Evolutionary conservation across 2,113 vertebrate genomes (phyloP), one percentile per base, ranked within the genome.

Genomic region (Aspiorhynchus laticeps): DNA sequence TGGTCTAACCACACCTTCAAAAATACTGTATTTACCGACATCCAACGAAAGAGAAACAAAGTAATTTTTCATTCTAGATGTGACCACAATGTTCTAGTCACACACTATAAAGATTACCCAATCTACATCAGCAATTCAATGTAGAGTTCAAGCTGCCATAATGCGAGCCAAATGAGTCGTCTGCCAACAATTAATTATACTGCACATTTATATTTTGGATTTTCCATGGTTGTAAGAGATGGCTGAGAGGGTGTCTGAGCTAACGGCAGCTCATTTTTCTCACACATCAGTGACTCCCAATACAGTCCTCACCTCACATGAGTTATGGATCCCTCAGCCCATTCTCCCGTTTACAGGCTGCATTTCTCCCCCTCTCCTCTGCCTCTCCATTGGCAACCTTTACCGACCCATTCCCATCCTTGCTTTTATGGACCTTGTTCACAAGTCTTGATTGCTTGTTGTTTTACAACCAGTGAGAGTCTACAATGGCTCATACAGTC

Each of bases 391-490:
- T 84, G 75, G 85, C 85, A 88, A 75, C 80, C 84, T 77, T 86
- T 59, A 17, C 87, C 1, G 71, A 80, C 69, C 69, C 21, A 26
- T 84, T 77, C 67, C 77, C 56, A 43, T 84, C 31, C 36, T 74
- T 3, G 33, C 48, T 73, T 89, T 89, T 85, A 89, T 85, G 71
- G 67, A 33, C 71, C 88, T 85, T 83, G 78, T 89, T 87, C 78
- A 26, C 86, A 75, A 48, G 78, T 75, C 83, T 65, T 83, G 85
- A 89, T 87, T 89, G 82, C 82, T 85, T 89, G 82, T 85, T 87
- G 86, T 85, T 88, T 86, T 84, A 88, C 88, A 86, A 78, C 41
- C 41, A 51, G 17, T n/a, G 80, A 75, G 53, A 81, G 53, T 36
- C 28, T 31, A 36, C 26, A 14, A 51, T 33, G 41, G 63, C 41